These are phyloP conservation scores for Uria aalge DNA, from an alignment of 2,113 vertebrate genomes.

Conservation along the genomic window DNA sequence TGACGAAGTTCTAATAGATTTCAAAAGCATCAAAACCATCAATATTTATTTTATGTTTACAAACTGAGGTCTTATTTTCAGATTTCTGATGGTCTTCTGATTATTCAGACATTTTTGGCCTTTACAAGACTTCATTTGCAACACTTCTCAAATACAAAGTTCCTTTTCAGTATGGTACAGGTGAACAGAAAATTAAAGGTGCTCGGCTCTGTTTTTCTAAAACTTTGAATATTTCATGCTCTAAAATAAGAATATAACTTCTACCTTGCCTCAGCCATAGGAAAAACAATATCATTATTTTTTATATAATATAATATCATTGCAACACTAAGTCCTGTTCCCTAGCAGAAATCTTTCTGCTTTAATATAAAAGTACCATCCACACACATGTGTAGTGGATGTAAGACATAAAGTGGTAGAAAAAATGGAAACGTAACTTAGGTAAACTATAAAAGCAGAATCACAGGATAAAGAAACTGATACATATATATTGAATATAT, in stretches of 20 bases:
- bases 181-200: background rate
- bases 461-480: background rate
- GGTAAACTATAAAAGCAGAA: background rate
- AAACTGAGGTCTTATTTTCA: background rate
- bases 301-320: background rate
- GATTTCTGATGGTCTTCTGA: background rate
- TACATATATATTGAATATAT: background rate
- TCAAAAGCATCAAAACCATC: background rate
- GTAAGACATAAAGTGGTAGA: background rate
- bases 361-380: background rate
- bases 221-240: background rate
- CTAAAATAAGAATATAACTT: background rate
- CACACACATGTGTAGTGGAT: accelerated
- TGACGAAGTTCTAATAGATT: background rate
- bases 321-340: background rate
- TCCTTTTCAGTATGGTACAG: background rate
- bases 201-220: background rate
- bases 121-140: background rate
- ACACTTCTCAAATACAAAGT: background rate
- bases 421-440: background rate
- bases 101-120: background rate
- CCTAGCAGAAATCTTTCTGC: background rate
- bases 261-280: background rate
- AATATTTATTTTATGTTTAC: background rate
- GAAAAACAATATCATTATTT: background rate